A percentile compares a stretch with the other conserved stretches of the same genome.
Evolutionary conservation across 1,140 invertebrate species (phyloP).

Genomic region (Drosophila repleta): DNA sequence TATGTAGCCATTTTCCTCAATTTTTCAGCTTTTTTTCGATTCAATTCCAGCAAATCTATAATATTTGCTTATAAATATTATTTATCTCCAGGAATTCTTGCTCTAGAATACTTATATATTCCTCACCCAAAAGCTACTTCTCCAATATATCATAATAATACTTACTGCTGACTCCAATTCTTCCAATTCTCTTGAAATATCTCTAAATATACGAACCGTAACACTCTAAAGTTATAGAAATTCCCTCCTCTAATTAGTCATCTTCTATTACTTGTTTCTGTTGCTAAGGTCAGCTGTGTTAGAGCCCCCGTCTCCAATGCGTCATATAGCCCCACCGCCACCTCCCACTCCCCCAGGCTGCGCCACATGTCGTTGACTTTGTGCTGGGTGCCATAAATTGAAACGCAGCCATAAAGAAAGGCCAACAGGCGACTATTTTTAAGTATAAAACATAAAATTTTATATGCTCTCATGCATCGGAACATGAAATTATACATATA

Average conservation of each 20-base stretch:
- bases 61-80: too few species aligned
- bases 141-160: too few species aligned
- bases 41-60: too few species aligned
- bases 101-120: too few species aligned
- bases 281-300: constrained; percentile 17
- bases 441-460: constrained; percentile 44
- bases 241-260: constrained; percentile 29
- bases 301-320: neutral
- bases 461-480: constrained; percentile 25
- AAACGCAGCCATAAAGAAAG: constrained; percentile 35
- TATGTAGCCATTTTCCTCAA: too few species aligned
- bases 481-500: constrained; percentile 11
- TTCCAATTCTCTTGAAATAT: too few species aligned
- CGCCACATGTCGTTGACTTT: constrained; percentile 66
- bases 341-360: neutral
- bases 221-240: neutral
- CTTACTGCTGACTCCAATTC: too few species aligned
- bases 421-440: constrained; percentile 42
- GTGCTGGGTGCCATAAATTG: constrained; percentile 39
- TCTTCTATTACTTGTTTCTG: neutral
- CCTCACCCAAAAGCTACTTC: too few species aligned
- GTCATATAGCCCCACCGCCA: neutral
- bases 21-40: too few species aligned
- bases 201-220: neutral
- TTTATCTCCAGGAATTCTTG: too few species aligned